Evolutionary conservation across 2,113 vertebrate species (phyloP).

Genomic region (Pangasianodon hypophthalmus): DNA sequence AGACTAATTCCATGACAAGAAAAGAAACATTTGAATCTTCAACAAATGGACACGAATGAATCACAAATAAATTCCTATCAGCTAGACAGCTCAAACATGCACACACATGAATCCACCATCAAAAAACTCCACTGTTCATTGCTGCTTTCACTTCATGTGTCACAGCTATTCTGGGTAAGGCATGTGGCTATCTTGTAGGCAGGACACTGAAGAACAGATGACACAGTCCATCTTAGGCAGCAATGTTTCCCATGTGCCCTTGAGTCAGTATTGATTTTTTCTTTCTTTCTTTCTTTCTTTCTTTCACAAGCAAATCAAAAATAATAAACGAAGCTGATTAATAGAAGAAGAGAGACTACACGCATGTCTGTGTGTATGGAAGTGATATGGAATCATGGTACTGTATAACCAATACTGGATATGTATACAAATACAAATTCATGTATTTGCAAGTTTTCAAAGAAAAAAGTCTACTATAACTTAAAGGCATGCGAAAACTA

Average conservation of each 20-base stretch:
- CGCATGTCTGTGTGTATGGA: not conserved
- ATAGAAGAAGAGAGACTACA: not conserved
- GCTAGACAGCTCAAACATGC: not conserved
- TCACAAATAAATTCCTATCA: not conserved
- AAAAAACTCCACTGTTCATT: not conserved
- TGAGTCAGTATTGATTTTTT: slow-evolving; percentile 63
- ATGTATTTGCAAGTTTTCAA: slow-evolving; percentile 27
- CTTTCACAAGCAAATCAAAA: not conserved
- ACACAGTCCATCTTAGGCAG: slow-evolving; percentile 47
- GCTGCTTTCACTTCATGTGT: not conserved
- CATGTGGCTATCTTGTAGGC: slow-evolving; percentile 26
- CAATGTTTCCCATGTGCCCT: slow-evolving; percentile 61
- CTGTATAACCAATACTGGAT: slow-evolving; percentile 6
- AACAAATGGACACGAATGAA: not conserved
- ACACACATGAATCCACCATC: not conserved
- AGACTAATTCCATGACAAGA: too few species aligned
- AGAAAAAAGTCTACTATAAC: not conserved
- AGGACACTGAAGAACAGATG: slow-evolving; percentile 43
- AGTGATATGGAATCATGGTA: slow-evolving; percentile 6
- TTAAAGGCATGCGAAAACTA: not conserved
- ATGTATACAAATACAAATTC: not conserved
- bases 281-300: not conserved
- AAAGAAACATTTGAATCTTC: not conserved
- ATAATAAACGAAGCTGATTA: not conserved
- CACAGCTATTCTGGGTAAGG: slow-evolving; percentile 37